These are phyloP conservation scores for Crax fasciolata DNA, from an alignment of 2,797 vertebrate species.

Conservation along the genomic window DNA sequence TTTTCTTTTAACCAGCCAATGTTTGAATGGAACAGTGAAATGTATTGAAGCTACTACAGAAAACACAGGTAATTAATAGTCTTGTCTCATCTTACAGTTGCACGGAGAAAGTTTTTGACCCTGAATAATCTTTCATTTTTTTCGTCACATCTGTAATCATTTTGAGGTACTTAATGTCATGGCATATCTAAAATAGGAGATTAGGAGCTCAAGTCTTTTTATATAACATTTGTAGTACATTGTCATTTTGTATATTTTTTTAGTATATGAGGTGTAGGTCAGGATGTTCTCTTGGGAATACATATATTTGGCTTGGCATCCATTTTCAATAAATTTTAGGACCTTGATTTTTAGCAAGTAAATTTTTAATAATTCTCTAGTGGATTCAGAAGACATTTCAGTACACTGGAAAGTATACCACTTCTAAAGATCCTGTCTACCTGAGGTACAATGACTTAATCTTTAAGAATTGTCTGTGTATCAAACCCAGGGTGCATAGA, in stretches of 20 bases:
- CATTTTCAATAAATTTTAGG: neutral
- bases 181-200: neutral
- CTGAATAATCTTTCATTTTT: neutral
- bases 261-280: neutral
- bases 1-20: conserved; percentile 80
- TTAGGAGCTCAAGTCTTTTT: neutral
- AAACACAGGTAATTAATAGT: conserved; percentile 77
- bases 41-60: conserved; percentile 81
- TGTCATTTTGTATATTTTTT: neutral
- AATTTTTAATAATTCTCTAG: neutral
- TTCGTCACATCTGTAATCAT: neutral
- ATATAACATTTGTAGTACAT: neutral
- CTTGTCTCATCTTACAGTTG: neutral
- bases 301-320: neutral
- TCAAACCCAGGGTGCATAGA: neutral
- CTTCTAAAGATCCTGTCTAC: neutral
- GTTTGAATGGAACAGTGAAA: conserved; percentile 85
- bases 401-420: neutral
- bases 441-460: neutral
- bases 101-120: neutral
- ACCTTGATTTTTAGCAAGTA: neutral
- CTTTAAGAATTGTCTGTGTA: neutral
- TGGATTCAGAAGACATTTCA: neutral
- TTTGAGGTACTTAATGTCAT: neutral
- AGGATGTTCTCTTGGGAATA: neutral